Evolutionary conservation across 2,888 invertebrate genomes (phyloP).

Genomic region (Polyploca ridens): DNA sequence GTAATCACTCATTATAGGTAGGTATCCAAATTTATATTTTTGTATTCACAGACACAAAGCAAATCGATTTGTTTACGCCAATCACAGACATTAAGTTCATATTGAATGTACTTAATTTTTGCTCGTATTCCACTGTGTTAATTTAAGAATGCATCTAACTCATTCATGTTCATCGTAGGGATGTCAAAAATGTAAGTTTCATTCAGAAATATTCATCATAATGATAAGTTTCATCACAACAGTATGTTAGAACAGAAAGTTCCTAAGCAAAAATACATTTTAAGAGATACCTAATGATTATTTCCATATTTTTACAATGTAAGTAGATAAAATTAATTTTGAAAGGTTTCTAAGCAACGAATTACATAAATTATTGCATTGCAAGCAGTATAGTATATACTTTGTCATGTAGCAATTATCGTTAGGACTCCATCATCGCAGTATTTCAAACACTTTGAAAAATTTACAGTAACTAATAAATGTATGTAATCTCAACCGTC

Average conservation of each 20-base stretch:
- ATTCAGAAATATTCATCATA: constrained; percentile 21
- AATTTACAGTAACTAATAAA: constrained; percentile 9
- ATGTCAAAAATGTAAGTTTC: constrained; percentile 9
- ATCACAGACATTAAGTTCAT: constrained; percentile 14
- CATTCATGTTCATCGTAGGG: neutral
- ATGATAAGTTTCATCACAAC: constrained; percentile 33
- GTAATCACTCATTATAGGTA: neutral
- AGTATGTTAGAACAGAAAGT: constrained; percentile 77
- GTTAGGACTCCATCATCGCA: constrained; percentile 14
- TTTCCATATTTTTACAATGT: constrained; percentile 69
- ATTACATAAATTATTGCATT: constrained; percentile 60
- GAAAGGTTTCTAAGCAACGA: constrained; percentile 82
- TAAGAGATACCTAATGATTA: constrained; percentile 64
- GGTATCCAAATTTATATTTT: constrained; percentile 9
- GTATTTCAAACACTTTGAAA: constrained; percentile 14
- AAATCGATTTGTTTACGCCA: neutral
- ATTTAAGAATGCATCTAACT: neutral
- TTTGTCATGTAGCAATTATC: constrained; percentile 32
- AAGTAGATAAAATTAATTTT: constrained; percentile 70
- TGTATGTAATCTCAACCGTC: neutral
- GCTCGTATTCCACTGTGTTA: constrained; percentile 19
- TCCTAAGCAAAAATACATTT: constrained; percentile 73
- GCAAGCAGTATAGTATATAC: constrained; percentile 47
- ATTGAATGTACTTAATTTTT: constrained; percentile 34
- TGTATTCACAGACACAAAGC: constrained; percentile 9